Percentiles rank a stretch among this genome's conserved stretches.
phyloP scores from a whole-genome alignment of 1,140 invertebrate genomes.

The Hycleus phaleratus region DNA sequence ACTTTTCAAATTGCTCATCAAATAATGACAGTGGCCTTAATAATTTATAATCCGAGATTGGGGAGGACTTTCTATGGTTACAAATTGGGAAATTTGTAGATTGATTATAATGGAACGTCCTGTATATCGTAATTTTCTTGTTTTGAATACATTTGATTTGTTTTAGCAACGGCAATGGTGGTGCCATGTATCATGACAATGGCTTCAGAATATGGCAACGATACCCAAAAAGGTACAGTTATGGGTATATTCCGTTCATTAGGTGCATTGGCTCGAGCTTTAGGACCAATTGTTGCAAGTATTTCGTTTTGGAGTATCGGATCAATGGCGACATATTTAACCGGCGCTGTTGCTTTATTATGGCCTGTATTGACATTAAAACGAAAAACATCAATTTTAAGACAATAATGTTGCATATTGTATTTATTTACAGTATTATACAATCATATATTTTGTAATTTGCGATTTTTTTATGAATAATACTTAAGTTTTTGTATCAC shows the following conservation, averaged over 20 bases:
- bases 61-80: too few relatives aligned
- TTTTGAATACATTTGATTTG: neutral
- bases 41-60: too few relatives aligned
- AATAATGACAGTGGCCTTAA: too few relatives aligned
- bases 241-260: conserved; percentile 91
- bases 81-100: too few relatives aligned
- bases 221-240: conserved; percentile 83
- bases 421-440: neutral
- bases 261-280: conserved; percentile 84
- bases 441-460: too few relatives aligned
- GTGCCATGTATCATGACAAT: conserved; percentile 90
- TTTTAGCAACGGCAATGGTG: conserved; percentile 81
- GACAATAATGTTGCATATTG: neutral
- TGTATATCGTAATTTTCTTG: too few relatives aligned
- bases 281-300: conserved; percentile 84
- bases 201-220: conserved; percentile 73
- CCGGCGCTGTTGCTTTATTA: conserved; percentile 58
- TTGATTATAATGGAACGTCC: too few relatives aligned
- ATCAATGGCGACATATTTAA: conserved; percentile 62
- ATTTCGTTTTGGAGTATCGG: conserved; percentile 77
- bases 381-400: conserved; percentile 1
- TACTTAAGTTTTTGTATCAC: too few relatives aligned
- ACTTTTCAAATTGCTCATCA: too few relatives aligned
- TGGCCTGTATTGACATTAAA: conserved; percentile 48
- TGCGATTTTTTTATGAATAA: too few relatives aligned